Base-by-base conservation (phyloP, 2,888 invertebrate genomes). In the Mallateleia sp. region DNA sequence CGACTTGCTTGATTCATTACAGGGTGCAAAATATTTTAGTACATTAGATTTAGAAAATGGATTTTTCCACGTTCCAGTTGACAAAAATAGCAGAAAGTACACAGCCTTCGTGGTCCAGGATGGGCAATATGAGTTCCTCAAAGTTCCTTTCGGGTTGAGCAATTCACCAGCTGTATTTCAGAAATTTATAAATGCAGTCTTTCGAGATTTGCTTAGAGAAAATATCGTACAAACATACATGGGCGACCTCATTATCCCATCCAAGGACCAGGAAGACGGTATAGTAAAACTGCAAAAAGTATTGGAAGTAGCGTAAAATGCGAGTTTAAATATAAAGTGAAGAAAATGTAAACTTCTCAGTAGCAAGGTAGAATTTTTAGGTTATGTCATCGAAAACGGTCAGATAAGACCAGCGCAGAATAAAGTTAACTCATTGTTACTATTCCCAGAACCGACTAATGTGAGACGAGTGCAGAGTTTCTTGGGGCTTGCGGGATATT, bases 361-460 rank as follows among this genome's bases (percentile, higher is more conserved):
- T n/a, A n/a, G n/a, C n/a, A n/a, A n/a, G n/a, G 38, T 60, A 14
- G 75, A 75, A 47, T 62, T 62, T 45, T 54, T 77, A 18, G 52
- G 77, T 14, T 64, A 77, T 15, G 34, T 52, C 2, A 58, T 77
- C 8, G 64, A 64, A 18, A 47, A 45, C 14, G 50, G 74, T 8
- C 14, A 47, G 14, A 15, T 60, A 3, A 58, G n/a, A 25, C 50
- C 74, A 15, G 47, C 47, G 15, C 18, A 52, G 28, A 18, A 47
- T n/a, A 74, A 60, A 60, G 20, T 38, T 11, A 47, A 14, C 0
- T 47, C 47, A 8, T 5, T 42, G 11, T 11, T n/a, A 3, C 11
- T 14, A 3, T 42, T 42, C 11, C 7, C 42, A 42, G 42, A 42
- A 42, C 42, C 42, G 4, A 52, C 20, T 4, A 11, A 42, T 42